Evolutionary conservation across 30 jellyfish, hydroid and myxozoan genomes (phyloP).

Genomic region (Aurelia aurita): DNA sequence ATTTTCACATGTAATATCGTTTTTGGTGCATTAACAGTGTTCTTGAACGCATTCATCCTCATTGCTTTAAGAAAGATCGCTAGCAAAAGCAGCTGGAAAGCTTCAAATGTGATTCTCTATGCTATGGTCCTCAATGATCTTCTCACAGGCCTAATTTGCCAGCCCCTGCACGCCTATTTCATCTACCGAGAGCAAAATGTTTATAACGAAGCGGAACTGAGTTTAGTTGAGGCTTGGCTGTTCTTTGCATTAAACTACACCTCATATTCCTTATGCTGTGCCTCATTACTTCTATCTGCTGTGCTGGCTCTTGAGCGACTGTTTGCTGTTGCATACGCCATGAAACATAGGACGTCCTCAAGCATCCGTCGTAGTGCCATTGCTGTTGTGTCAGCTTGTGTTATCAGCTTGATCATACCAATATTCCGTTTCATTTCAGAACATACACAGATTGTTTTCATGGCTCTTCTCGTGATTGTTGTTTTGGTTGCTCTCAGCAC

Average conservation of each 20-base stretch:
- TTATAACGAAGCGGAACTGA: conserved; percentile 13
- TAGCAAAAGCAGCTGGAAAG: not conserved
- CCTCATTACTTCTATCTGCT: conserved; percentile 11
- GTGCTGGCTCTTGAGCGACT: conserved; percentile 23
- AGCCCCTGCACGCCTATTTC: conserved; percentile 40
- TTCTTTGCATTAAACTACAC: conserved; percentile 28
- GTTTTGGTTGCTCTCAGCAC: conserved; percentile 5
- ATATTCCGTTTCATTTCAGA: conserved; percentile 20
- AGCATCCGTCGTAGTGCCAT: conserved; percentile 2
- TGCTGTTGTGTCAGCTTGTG: not conserved
- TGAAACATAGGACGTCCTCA: conserved; percentile 10
- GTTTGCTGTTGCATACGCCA: conserved; percentile 3
- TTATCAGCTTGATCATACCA: conserved; percentile 7
- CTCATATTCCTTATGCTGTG: conserved; percentile 33
- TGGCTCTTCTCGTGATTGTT: conserved; percentile 22
- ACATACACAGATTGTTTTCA: conserved; percentile 22
- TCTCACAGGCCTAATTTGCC: conserved; percentile 45
- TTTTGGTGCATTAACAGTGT: conserved; percentile 5
- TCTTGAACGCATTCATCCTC: conserved; percentile 9
- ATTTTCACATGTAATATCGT: conserved; percentile 20
- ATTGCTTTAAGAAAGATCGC: conserved; percentile 18
- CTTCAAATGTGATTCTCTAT: conserved; percentile 21
- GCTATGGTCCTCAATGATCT: conserved; percentile 25
- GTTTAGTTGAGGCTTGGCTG: conserved; percentile 30
- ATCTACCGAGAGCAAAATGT: conserved; percentile 21